Evolutionary conservation across 1,140 invertebrate species (phyloP), one percentile per base, ranked within the genome.

Genomic region (Penaeus vannamei): DNA sequence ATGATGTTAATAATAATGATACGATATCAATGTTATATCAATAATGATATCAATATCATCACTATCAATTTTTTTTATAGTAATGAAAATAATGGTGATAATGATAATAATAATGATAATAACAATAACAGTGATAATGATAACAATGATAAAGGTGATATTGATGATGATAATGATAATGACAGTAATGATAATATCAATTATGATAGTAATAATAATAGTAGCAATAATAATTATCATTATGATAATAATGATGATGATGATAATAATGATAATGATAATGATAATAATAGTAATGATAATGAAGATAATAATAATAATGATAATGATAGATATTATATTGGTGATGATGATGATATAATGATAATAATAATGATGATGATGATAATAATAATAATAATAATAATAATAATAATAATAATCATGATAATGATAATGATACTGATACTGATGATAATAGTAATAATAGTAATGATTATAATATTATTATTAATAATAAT

Each of bases 61-160:
- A 64, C 17, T 64, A 64, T 19, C n/a, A 64, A 64, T 64, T 19
- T 19, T 64, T 19, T 19, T 64, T 19, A 64, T 64, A 64, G n/a
- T n/a, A n/a, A n/a, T n/a, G n/a, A n/a, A n/a, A n/a, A n/a, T n/a
- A n/a, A n/a, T n/a, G n/a, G n/a, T 64, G n/a, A 64, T 64, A 64
- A 64, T 64, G n/a, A 64, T 64, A 64, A 64, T 64, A 64, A 64
- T 64, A 64, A 64, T 64, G n/a, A 64, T 64, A n/a, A 64, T 64
- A 64, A 64, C n/a, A 64, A 64, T 64, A 64, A 64, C n/a, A 64
- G n/a, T 64, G n/a, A 64, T 64, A 66, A 66, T 66, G 26, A 66
- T 66, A 7, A 66, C 5, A 36, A 36, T 36, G 1, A 36, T 36
- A 36, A 36, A 36, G 5, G 36, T 36, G 36, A 36, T 36, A 23